A percentile compares a stretch with the other conserved stretches of the same genome.
These are phyloP conservation scores for Vollenhovia emeryi DNA, from an alignment of 1,140 invertebrate genomes.

Conservation along the genomic window DNA sequence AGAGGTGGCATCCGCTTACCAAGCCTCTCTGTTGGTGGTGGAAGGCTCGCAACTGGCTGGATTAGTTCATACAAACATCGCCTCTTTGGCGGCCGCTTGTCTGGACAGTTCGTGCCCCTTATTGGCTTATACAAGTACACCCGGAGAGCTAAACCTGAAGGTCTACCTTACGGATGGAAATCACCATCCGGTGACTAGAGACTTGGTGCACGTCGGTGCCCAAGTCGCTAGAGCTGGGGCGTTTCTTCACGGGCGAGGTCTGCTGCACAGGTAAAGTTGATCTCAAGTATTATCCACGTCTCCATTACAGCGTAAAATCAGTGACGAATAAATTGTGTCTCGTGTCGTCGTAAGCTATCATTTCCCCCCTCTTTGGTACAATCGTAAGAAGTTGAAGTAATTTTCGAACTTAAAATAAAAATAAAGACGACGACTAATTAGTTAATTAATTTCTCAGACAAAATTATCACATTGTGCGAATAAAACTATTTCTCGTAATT, in stretches of 20 bases:
- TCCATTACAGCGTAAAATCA: background rate
- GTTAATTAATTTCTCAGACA: background rate
- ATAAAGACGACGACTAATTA: background rate
- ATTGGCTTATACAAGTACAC: slow-evolving; percentile 92
- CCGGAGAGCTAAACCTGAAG: slow-evolving; percentile 94
- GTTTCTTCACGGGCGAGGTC: slow-evolving; percentile 94
- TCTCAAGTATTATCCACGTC: background rate
- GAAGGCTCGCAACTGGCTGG: slow-evolving; percentile 94
- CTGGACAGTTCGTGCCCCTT: slow-evolving; percentile 91
- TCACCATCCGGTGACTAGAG: slow-evolving; percentile 91
- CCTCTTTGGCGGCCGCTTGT: slow-evolving; percentile 93
- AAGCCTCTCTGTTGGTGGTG: slow-evolving; percentile 92
- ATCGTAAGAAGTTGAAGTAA: background rate
- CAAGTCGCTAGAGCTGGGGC: slow-evolving; percentile 95
- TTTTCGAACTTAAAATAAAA: slow-evolving; percentile 10
- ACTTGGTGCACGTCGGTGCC: slow-evolving; percentile 95
- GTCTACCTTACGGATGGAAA: slow-evolving; percentile 89
- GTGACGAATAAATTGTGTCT: background rate
- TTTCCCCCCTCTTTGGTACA: background rate
- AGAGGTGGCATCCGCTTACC: slow-evolving; percentile 93
- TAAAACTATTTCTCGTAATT: background rate
- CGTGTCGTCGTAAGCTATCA: background rate
- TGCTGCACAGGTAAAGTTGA: slow-evolving; percentile 90
- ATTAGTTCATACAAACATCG: slow-evolving; percentile 92
- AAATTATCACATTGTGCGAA: background rate